Percentiles rank a stretch among this genome's conserved stretches.
phyloP scores from a whole-genome alignment of 2,113 vertebrate genomes.

The Abramis brama region DNA sequence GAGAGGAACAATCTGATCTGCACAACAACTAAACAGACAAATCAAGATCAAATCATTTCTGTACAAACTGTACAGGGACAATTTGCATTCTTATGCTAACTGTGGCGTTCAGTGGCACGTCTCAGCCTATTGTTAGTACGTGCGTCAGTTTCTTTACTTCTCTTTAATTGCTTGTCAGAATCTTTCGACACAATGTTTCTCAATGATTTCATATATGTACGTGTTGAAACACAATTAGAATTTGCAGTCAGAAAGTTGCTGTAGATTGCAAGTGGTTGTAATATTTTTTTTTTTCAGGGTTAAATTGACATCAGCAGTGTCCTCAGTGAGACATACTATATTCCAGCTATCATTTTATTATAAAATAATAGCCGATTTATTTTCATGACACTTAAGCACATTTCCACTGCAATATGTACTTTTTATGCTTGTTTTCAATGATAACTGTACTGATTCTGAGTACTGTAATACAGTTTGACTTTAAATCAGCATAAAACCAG shows the following conservation, averaged over 20 bases:
- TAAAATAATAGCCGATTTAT: no score
- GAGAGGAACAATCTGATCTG: constrained; percentile 1
- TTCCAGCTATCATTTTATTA: no score
- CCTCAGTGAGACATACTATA: background rate
- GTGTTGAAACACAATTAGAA: background rate
- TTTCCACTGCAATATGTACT: no score
- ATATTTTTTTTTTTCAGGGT: background rate
- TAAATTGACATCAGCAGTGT: background rate
- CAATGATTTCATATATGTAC: background rate
- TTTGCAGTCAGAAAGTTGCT: background rate
- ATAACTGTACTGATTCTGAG: no score
- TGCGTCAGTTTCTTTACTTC: background rate
- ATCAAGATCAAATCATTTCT: background rate
- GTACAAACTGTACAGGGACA: background rate
- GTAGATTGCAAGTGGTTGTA: background rate
- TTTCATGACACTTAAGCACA: no score
- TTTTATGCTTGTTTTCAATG: no score
- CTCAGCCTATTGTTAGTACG: background rate
- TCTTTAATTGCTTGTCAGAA: background rate
- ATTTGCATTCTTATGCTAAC: background rate
- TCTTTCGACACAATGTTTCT: background rate
- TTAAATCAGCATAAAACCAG: no score
- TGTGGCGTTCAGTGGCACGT: background rate
- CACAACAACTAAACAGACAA: constrained; percentile 33
- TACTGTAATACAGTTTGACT: no score